phyloP scores from a whole-genome alignment of 2,888 invertebrate species.

The Hedya salicella region DNA sequence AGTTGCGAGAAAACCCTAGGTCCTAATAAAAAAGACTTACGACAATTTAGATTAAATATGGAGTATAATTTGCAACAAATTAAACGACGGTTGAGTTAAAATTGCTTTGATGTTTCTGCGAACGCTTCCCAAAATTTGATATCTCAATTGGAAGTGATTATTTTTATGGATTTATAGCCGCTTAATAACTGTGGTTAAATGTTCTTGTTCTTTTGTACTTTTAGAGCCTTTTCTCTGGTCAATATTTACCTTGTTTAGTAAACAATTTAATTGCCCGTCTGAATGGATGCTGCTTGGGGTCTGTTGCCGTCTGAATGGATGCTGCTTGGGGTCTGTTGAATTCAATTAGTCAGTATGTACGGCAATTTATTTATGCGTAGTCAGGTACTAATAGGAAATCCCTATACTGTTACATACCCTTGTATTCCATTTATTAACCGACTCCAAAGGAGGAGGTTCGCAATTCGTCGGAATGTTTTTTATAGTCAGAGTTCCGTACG shows the following conservation, averaged over 20 bases:
- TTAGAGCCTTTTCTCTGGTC: conserved; percentile 20
- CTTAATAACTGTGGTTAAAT: conserved; percentile 43
- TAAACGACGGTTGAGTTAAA: conserved; percentile 31
- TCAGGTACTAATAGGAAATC: too few relatives aligned
- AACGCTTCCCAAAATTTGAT: conserved; percentile 43
- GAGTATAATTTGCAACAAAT: conserved; percentile 36
- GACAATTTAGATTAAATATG: conserved; percentile 33
- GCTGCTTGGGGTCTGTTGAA: background rate
- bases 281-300: background rate
- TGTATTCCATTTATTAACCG: too few relatives aligned
- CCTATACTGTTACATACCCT: too few relatives aligned
- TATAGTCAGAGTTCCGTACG: too few relatives aligned
- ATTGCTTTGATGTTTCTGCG: conserved; percentile 22
- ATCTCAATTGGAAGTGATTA: conserved; percentile 48
- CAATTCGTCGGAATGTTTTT: too few relatives aligned
- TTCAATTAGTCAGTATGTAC: background rate
- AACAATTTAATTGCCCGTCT: background rate
- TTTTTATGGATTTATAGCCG: conserved; percentile 45
- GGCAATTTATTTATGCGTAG: too few relatives aligned
- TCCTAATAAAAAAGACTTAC: conserved; percentile 36
- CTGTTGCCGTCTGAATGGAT: background rate
- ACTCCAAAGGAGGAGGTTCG: too few relatives aligned
- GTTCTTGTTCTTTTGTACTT: conserved; percentile 17
- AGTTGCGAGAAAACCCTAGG: background rate
- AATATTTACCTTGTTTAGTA: conserved; percentile 7